Evolutionary conservation across 2,797 vertebrate species (phyloP), one percentile per base, ranked within the genome.

Genomic region (Nyctibius grandis): DNA sequence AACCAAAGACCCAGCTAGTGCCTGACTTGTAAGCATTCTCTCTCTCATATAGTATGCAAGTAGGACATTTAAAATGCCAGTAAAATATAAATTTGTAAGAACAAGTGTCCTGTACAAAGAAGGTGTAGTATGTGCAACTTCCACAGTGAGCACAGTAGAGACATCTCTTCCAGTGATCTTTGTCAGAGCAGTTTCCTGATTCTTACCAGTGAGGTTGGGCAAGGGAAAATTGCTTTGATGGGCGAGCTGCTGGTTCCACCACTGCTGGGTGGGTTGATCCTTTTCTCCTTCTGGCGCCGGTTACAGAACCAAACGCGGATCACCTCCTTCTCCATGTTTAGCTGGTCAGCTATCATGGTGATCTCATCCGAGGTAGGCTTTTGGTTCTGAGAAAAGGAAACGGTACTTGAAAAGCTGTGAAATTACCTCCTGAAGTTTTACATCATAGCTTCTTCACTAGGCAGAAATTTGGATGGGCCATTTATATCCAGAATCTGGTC

Each of bases 321-420:
- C 98, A 99, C 99, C 98, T 99, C 99, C 98, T 99, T 99, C 98
- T 99, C 99, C 99, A 99, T 99, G 98, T 99, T 99, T 97, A 99
- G 99, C 98, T 99, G 99, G 97, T 99, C 99, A 95, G 99, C 99
- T 95, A 99, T 99, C 99, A 99, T 99, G 98, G 99, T 99, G 98
- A 99, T 99, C 98, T 99, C 99, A 98, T 99, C 99, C 98, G 99
- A 99, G 99, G 99, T 99, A 99, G 99, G 99, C 99, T 99, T 99
- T 99, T 99, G 99, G 98, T 99, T 99, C 99, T 99, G 98, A 97
- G 98, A 77, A 91, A 91, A 86, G 83, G 56, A 96, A 94, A 91
- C 0, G 0, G 15, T 3, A 50, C 61, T 87, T 94, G 31, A 91
- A 80, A 68, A 78, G 53, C 36, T 86, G 70, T 75, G 86, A 77